Base-by-base conservation (phyloP, 2,797 vertebrate species). In the Siniperca obscura region DNA sequence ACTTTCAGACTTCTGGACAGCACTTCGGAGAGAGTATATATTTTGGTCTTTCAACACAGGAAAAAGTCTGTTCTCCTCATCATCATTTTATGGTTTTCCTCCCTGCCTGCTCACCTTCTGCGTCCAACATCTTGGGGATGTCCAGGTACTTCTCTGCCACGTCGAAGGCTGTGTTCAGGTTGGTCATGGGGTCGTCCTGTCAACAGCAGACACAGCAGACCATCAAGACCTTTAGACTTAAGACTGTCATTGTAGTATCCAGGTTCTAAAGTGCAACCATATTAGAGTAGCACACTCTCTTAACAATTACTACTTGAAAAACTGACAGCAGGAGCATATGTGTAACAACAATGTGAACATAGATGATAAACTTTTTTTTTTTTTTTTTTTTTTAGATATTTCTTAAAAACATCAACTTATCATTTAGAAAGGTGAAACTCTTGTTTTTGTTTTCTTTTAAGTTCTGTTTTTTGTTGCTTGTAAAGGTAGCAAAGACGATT, bases 101-200 rank as follows among this genome's bases (percentile, higher is more conserved):
- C 0, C 3, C 21, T 0, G 30, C 19, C 48, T 1, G 73, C 94
- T 96, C 94, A 98, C 97, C 97, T 97, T 98, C 97, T 86, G 97
- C 97, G 73, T 98, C 97, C 95, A 98, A 89, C 97, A 98, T 98
- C 92, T 98, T 98, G n/a, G 97, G 97, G 90, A 98, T 98, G 96
- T 98, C 97, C 91, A 98, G 93, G 64, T 97, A 98, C 80, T 98
- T 97, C 91, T 98, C 97, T 42, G 97, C 97, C 87, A 98, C 97
- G 48, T 98, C 97, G 79, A 98, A 98, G 83, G 97, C 97, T 55
- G 97, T 98, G 93, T 98, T 98, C 91, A 98, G 95, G 90, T 98
- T 98, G 91, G 97, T 98, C 94, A 97, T 97, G 71, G 97, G 97
- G 91, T 98, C 97, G 59, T 98, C 97, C 97, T 98, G 90, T 30